These are phyloP conservation scores for Cavia porcellus DNA, from an alignment of 2,113 vertebrate genomes.

Conservation along the genomic window DNA sequence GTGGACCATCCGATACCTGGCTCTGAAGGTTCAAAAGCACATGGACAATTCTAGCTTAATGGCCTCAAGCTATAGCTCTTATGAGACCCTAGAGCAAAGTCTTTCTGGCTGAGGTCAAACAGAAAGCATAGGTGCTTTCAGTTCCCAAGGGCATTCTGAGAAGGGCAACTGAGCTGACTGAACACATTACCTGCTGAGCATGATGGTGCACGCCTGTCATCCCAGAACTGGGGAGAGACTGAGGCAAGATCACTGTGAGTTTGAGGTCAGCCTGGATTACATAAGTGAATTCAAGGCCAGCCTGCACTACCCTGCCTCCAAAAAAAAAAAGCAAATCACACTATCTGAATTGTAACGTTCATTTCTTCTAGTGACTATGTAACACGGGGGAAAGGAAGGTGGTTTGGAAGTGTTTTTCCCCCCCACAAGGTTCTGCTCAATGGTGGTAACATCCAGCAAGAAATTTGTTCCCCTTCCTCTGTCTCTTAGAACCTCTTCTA, in stretches of 20 bases:
- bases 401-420: background rate
- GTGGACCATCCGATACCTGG: background rate
- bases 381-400: background rate
- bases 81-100: slow-evolving; percentile 1
- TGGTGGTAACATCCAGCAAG: background rate
- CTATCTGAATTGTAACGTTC: background rate
- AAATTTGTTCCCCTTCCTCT: background rate
- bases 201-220: background rate
- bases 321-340: background rate
- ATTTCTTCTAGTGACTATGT: background rate
- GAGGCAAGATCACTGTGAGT: background rate
- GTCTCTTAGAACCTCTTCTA: background rate
- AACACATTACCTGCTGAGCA: background rate
- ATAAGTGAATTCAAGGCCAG: background rate
- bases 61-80: background rate
- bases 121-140: background rate
- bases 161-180: background rate
- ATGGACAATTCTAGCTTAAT: background rate
- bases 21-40: background rate
- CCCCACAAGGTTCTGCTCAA: background rate
- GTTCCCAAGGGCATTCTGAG: background rate
- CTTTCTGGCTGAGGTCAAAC: background rate
- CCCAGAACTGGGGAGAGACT: background rate
- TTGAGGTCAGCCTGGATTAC: background rate
- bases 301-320: background rate